These are phyloP conservation scores for Dryomyza anilis DNA, from an alignment of 2,888 invertebrate species.

Conservation along the genomic window DNA sequence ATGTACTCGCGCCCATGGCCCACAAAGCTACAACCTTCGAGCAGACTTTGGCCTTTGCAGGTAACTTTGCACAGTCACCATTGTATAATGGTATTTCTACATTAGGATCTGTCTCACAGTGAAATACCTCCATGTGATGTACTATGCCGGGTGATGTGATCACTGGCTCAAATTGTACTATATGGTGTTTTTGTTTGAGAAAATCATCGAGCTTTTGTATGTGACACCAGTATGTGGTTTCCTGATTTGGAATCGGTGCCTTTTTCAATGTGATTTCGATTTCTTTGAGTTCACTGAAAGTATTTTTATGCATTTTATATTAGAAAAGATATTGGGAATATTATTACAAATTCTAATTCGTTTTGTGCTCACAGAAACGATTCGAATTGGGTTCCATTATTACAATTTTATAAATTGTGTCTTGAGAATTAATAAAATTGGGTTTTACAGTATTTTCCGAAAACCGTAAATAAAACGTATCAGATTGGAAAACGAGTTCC, in stretches of 20 bases:
- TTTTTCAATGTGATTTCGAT: conserved; percentile 69
- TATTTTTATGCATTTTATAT: too few relatives aligned
- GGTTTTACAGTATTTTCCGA: too few relatives aligned
- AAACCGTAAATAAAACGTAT: too few relatives aligned
- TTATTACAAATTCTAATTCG: background rate
- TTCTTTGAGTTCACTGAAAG: conserved; percentile 62
- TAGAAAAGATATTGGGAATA: background rate
- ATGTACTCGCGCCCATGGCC: conserved; percentile 97
- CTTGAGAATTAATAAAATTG: too few relatives aligned
- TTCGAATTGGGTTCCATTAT: too few relatives aligned
- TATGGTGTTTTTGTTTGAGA: conserved; percentile 75
- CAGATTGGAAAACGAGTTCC: too few relatives aligned
- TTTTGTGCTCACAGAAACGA: background rate
- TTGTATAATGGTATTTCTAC: conserved; percentile 77
- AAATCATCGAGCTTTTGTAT: conserved; percentile 78
- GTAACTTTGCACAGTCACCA: conserved; percentile 83
- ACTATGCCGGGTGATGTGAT: conserved; percentile 89
- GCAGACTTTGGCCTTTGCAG: conserved; percentile 77
- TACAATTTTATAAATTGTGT: too few relatives aligned
- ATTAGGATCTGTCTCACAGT: conserved; percentile 78
- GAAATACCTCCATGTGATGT: conserved; percentile 98
- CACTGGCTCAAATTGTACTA: conserved; percentile 85
- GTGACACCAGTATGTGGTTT: conserved; percentile 98
- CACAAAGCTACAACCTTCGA: conserved; percentile 68
- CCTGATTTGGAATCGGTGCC: conserved; percentile 77